These are phyloP conservation scores for Apeltes quadracus DNA, from an alignment of 2,113 vertebrate species.

Conservation along the genomic window DNA sequence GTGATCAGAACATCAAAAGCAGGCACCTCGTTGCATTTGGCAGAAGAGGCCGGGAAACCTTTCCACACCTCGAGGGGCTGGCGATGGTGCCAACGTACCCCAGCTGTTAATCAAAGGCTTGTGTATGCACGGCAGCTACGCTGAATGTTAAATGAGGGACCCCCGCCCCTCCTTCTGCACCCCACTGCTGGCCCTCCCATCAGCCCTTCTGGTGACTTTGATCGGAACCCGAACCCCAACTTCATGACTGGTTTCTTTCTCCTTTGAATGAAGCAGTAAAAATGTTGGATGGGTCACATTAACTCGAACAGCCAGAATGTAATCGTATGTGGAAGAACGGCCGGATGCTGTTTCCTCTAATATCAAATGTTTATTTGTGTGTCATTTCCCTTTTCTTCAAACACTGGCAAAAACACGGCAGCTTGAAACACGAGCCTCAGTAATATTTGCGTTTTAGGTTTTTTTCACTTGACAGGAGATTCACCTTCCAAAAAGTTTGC, in stretches of 20 bases:
- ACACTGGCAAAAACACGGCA: neutral
- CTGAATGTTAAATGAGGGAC: constrained; percentile 57
- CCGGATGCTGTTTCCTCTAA: neutral
- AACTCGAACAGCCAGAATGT: neutral
- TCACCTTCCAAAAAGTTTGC: constrained; percentile 36
- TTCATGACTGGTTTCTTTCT: constrained; percentile 23
- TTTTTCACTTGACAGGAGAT: constrained; percentile 29
- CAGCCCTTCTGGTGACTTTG: constrained; percentile 53
- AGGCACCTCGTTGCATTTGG: constrained; percentile 54
- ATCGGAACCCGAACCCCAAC: constrained; percentile 44
- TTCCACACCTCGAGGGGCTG: constrained; percentile 49
- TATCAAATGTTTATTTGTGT: neutral
- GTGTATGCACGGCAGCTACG: constrained; percentile 57
- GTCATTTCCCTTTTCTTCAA: neutral
- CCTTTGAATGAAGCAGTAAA: too few species aligned
- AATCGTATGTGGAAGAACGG: neutral
- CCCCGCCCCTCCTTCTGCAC: constrained; percentile 1
- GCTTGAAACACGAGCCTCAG: neutral
- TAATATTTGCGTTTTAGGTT: neutral
- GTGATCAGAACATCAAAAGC: constrained; percentile 64
- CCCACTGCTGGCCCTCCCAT: constrained; percentile 35
- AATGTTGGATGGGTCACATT: too few species aligned
- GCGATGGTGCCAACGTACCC: constrained; percentile 40
- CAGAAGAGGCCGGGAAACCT: constrained; percentile 44
- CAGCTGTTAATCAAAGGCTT: constrained; percentile 67